Conservation (phyloP, 2,797 vertebrate species). For the Argyrosomus regius region DNA sequence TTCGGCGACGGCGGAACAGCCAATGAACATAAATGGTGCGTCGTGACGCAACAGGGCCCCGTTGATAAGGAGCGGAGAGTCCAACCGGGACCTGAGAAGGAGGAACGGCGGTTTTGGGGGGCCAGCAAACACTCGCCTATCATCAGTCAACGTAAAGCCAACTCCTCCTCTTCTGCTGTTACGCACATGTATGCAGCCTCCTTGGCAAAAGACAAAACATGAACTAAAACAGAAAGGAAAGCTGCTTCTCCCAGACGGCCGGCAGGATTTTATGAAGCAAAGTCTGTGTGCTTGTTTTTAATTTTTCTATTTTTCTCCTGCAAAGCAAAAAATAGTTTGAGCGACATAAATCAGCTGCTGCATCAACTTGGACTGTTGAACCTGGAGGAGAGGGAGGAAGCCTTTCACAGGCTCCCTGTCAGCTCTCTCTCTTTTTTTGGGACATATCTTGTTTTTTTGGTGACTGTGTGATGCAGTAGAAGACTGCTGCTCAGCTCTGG, state of each 20-base stretch:
- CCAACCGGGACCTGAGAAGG: conserved; percentile 88
- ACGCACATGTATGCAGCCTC: conserved; percentile 79
- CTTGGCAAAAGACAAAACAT: conserved; percentile 75
- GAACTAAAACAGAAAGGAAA: conserved; percentile 66
- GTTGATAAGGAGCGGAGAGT: conserved; percentile 97
- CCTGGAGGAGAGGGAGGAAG: conserved; percentile 43
- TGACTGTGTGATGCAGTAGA: conserved; percentile 46
- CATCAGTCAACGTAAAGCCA: conserved; percentile 83
- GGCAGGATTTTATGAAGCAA: conserved; percentile 68
- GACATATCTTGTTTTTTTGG: conserved; percentile 55
- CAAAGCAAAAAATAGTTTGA: conserved; percentile 47
- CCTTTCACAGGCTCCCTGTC: conserved; percentile 47
- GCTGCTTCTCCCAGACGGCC: conserved; percentile 66
- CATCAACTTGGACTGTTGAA: conserved; percentile 74
- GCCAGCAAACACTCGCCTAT: conserved; percentile 80
- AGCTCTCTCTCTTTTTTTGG: conserved; percentile 33
- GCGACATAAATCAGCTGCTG: conserved; percentile 48
- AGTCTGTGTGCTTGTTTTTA: conserved; percentile 10
- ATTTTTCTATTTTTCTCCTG: conserved; percentile 28
- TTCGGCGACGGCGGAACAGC: conserved; percentile 84
- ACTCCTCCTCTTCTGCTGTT: conserved; percentile 86
- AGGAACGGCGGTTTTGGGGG: conserved; percentile 82
- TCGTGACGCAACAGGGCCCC: conserved; percentile 93
- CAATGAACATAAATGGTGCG: conserved; percentile 90
- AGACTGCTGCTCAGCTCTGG: conserved; percentile 42